Percentiles rank a stretch among this genome's conserved stretches.
Evolutionary conservation across 2,113 vertebrate species (phyloP).

Genomic region (Tachysurus fulvidraco): DNA sequence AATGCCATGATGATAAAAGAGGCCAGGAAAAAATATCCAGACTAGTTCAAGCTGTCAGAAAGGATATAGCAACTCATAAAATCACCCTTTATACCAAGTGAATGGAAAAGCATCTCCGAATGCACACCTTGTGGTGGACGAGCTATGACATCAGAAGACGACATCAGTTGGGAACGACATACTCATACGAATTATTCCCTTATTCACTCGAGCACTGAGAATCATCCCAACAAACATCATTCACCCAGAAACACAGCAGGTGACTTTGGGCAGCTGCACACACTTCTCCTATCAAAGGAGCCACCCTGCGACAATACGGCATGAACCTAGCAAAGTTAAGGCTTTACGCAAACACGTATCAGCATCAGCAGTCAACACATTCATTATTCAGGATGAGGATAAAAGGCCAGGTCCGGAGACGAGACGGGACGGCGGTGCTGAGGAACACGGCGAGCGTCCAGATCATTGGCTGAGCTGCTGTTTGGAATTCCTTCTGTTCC

Average conservation of each 20-base stretch:
- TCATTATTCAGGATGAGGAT: slow-evolving; percentile 48
- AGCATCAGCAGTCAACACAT: slow-evolving; percentile 48
- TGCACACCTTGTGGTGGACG: no score
- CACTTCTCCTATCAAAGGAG: slow-evolving; percentile 42
- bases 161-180: no score
- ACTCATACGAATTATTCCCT: not conserved
- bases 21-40: no score
- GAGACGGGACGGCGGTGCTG: slow-evolving; percentile 23
- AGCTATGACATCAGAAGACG: no score
- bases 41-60: no score
- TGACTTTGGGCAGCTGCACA: slow-evolving; percentile 22
- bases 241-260: slow-evolving; percentile 31
- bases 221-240: slow-evolving; percentile 28
- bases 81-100: no score
- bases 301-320: slow-evolving; percentile 44
- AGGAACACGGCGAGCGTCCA: slow-evolving; percentile 30
- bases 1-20: no score
- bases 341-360: slow-evolving; percentile 54
- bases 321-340: slow-evolving; percentile 44
- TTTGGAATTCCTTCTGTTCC: not conserved
- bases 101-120: no score
- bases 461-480: slow-evolving; percentile 17
- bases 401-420: slow-evolving; percentile 41
- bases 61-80: no score
- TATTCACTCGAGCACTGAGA: not conserved